These are phyloP conservation scores for Myopa testacea DNA, from an alignment of 2,888 invertebrate species.

Conservation along the genomic window DNA sequence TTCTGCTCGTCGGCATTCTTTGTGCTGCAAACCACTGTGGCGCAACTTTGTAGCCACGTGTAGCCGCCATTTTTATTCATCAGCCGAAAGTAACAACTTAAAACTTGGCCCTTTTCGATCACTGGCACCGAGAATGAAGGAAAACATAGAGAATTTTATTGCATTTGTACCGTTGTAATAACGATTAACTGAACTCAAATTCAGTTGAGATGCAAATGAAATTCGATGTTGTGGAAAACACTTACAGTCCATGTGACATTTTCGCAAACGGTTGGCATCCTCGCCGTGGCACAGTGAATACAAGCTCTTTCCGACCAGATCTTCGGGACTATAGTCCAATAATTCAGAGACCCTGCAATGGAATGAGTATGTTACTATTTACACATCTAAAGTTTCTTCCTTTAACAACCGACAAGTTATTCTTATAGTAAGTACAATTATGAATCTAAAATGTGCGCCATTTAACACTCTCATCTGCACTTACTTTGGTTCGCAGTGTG, in stretches of 20 bases:
- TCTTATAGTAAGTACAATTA: no score
- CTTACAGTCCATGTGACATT: slow-evolving; percentile 97
- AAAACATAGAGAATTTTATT: neutral
- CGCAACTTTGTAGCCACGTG: slow-evolving; percentile 97
- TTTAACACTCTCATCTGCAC: neutral
- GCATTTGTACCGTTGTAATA: neutral
- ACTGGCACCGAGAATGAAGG: slow-evolving; percentile 73
- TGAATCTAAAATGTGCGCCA: no score
- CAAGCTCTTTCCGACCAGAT: slow-evolving; percentile 91
- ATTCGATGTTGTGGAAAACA: slow-evolving; percentile 55
- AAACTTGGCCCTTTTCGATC: slow-evolving; percentile 95
- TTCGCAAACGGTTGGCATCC: slow-evolving; percentile 92
- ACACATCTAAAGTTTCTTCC: no score
- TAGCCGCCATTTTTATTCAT: slow-evolving; percentile 97
- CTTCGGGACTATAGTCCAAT: slow-evolving; percentile 92
- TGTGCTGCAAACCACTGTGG: slow-evolving; percentile 94
- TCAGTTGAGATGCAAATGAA: neutral
- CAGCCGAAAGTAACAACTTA: slow-evolving; percentile 94
- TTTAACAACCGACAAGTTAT: no score
- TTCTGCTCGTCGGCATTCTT: slow-evolving; percentile 98
- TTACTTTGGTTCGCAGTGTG: slow-evolving; percentile 96
- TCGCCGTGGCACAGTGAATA: slow-evolving; percentile 96
- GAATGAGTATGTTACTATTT: slow-evolving; percentile 16
- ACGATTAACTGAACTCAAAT: neutral
- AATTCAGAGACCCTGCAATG: slow-evolving; percentile 86